These are phyloP conservation scores for Papilio dardanus DNA, from an alignment of 1,140 invertebrate species.

Conservation along the genomic window DNA sequence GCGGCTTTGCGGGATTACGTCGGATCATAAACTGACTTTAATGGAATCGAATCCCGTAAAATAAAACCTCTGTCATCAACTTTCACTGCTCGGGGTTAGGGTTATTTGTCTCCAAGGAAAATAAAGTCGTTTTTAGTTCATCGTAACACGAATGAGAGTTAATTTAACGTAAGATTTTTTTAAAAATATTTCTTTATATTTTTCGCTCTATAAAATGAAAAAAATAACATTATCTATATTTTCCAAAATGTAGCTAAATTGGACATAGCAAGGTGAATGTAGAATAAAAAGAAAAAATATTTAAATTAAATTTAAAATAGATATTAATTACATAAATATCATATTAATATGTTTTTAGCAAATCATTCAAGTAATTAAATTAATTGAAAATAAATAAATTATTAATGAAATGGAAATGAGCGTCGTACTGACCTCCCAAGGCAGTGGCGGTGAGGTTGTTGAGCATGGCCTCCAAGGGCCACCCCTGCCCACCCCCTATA, in stretches of 20 bases:
- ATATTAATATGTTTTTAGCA: too few species aligned
- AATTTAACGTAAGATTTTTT: too few species aligned
- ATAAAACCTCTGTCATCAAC: conserved; percentile 44
- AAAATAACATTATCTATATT: too few species aligned
- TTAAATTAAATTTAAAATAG: background rate
- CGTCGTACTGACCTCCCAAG: conserved; percentile 66
- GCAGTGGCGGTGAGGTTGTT: conserved; percentile 78
- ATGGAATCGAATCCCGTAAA: conserved; percentile 65
- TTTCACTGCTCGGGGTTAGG: background rate
- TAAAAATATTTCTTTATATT: too few species aligned
- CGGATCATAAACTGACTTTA: conserved; percentile 60
- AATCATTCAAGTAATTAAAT: too few species aligned
- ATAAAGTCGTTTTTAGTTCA: background rate
- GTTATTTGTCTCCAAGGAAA: conserved; percentile 1
- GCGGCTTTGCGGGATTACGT: conserved; percentile 46
- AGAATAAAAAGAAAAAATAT: background rate
- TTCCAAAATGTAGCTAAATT: too few species aligned
- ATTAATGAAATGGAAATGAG: background rate
- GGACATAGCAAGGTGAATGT: background rate
- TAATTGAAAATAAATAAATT: background rate
- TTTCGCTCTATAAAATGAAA: too few species aligned
- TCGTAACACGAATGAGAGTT: background rate
- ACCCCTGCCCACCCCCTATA: conserved; percentile 76
- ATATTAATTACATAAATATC: background rate
- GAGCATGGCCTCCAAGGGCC: conserved; percentile 80